Evolutionary conservation across 30 jellyfish, hydroid and myxozoan species (phyloP).

Genomic region (Phacellophora camtschatica): DNA sequence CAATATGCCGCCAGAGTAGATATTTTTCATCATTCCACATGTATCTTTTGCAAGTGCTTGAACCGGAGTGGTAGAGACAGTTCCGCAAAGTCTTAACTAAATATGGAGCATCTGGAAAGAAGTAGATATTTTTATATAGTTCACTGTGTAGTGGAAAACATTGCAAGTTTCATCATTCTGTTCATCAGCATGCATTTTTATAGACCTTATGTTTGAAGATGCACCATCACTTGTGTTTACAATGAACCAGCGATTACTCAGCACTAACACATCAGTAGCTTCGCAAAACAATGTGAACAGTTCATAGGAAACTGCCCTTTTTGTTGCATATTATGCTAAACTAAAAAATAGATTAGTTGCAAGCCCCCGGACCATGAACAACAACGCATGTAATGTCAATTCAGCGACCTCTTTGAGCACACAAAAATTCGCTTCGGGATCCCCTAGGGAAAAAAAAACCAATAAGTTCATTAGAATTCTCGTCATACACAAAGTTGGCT

Average conservation of each 20-base stretch:
- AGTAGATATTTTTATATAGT: constrained; percentile 14
- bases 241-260: neutral
- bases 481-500: constrained; percentile 18
- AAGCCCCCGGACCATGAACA: constrained; percentile 37
- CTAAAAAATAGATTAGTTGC: neutral
- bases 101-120: constrained; percentile 49
- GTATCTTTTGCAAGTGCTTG: neutral
- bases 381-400: constrained; percentile 38
- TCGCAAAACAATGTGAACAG: constrained; percentile 12
- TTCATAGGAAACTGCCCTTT: neutral
- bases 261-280: constrained; percentile 14
- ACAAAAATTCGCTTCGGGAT: neutral
- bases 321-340: constrained; percentile 64
- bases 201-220: constrained; percentile 15
- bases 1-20: constrained; percentile 5
- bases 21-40: constrained; percentile 35
- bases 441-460: constrained; percentile 36
- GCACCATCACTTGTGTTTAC: constrained; percentile 28
- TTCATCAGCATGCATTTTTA: constrained; percentile 7
- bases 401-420: constrained; percentile 15
- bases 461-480: neutral
- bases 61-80: constrained; percentile 39
- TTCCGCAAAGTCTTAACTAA: constrained; percentile 34
- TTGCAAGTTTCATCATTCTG: neutral
- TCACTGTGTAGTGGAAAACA: neutral